These are phyloP conservation scores for Cherax destructor DNA, from an alignment of 1,140 invertebrate species.

Conservation along the genomic window DNA sequence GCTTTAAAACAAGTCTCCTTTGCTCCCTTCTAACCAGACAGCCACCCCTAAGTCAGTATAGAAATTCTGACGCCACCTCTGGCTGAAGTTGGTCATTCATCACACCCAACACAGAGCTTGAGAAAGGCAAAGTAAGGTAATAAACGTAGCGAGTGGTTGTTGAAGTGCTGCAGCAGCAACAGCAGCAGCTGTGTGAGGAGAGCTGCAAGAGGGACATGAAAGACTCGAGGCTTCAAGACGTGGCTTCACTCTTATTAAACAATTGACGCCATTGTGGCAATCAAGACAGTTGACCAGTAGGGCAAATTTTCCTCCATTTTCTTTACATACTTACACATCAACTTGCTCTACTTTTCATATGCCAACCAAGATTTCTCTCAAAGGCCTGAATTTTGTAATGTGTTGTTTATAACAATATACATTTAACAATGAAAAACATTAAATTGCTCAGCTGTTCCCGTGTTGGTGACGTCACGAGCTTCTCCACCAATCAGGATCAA, in stretches of 20 bases:
- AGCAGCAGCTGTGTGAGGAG: neutral
- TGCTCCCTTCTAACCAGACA: too few species aligned
- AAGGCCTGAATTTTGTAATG: neutral
- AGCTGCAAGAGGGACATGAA: slow-evolving; percentile 2
- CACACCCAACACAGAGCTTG: neutral
- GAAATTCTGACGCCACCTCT: too few species aligned
- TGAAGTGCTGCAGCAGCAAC: neutral
- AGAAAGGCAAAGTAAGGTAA: neutral
- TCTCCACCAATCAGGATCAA: neutral
- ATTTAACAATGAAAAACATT: neutral
- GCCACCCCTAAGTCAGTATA: too few species aligned
- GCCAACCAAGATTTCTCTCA: neutral
- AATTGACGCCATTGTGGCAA: slow-evolving; percentile 12
- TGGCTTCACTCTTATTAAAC: neutral
- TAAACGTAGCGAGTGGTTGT: neutral
- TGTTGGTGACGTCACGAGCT: neutral
- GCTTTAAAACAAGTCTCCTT: too few species aligned
- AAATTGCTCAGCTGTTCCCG: neutral
- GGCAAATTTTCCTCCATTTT: neutral
- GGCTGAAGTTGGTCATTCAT: neutral
- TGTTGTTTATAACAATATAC: neutral
- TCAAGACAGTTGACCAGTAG: neutral
- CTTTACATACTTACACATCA: neutral
- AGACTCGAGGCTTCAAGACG: neutral
- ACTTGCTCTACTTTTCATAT: neutral